Conservation (phyloP, 2,888 invertebrate species). For the Tineola bisselliella region DNA sequence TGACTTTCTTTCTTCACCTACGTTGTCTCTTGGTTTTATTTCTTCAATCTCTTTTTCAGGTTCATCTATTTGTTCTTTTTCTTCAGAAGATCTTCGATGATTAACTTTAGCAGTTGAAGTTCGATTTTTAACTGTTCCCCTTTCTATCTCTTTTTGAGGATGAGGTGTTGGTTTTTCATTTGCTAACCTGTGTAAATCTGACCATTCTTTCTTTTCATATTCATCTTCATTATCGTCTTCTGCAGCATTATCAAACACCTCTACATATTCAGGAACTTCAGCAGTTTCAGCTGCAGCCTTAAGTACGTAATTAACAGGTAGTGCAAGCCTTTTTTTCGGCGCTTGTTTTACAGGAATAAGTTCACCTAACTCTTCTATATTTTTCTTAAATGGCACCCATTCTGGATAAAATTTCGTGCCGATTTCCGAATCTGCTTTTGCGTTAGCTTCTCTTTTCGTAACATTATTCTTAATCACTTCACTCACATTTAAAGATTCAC, state of each 20-base stretch:
- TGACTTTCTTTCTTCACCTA: conserved; percentile 17
- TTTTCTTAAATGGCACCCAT: conserved; percentile 60
- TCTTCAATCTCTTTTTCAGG: background rate
- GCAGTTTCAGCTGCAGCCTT: conserved; percentile 38
- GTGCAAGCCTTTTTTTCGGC: conserved; percentile 42
- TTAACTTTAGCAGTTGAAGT: conserved; percentile 20
- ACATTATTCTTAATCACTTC: conserved; percentile 16
- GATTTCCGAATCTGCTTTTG: conserved; percentile 29
- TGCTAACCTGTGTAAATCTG: conserved; percentile 28
- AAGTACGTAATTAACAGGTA: conserved; percentile 42
- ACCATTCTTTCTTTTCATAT: conserved; percentile 54
- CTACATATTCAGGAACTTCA: conserved; percentile 25
- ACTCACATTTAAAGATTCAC: conserved; percentile 34
- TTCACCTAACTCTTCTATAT: conserved; percentile 47
- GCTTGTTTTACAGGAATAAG: conserved; percentile 36
- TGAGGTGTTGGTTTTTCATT: background rate
- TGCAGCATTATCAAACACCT: conserved; percentile 42
- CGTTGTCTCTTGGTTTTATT: conserved; percentile 21
- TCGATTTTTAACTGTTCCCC: background rate
- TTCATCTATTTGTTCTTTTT: background rate
- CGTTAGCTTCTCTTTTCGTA: conserved; percentile 23
- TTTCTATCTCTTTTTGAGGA: background rate
- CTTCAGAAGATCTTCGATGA: conserved; percentile 16
- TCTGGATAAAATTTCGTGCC: conserved; percentile 37
- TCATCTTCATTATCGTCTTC: conserved; percentile 48